These are phyloP conservation scores for Trachemys scripta DNA, from an alignment of 2,113 vertebrate genomes.

Conservation along the genomic window DNA sequence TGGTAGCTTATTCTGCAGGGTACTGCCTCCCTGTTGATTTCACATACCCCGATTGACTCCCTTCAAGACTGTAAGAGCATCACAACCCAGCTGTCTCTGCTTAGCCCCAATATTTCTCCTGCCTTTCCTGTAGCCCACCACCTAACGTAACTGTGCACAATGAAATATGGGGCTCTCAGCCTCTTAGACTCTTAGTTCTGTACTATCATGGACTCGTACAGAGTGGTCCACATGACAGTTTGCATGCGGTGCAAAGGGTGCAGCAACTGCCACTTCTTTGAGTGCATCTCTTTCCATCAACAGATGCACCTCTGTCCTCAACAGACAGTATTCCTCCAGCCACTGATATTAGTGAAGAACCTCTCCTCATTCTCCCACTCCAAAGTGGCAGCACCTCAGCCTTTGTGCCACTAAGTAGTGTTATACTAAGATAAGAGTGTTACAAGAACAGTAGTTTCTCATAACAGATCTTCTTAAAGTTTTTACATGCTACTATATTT, in stretches of 20 bases:
- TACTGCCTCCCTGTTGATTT: too few species aligned
- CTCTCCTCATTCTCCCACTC: neutral
- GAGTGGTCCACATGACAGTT: neutral
- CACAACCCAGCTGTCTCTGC: neutral
- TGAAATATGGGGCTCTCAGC: rapidly evolving
- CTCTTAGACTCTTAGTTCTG: neutral
- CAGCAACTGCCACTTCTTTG: neutral
- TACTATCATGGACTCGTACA: neutral
- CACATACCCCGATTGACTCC: neutral
- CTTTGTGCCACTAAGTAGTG: neutral
- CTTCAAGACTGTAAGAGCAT: neutral
- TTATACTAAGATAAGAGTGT: constrained; percentile 27
- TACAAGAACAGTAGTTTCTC: neutral
- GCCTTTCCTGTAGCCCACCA: neutral
- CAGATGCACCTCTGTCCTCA: neutral
- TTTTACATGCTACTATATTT: constrained; percentile 42
- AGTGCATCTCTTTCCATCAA: neutral
- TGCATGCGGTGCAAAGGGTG: neutral
- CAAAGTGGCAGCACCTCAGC: neutral
- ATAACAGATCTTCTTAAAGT: constrained; percentile 26
- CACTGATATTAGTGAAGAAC: neutral
- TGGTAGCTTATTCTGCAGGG: too few species aligned
- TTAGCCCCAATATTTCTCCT: neutral
- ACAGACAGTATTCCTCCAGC: neutral
- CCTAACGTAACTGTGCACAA: neutral